Evolutionary conservation across 2,113 vertebrate genomes (phyloP).

Genomic region (Gambusia holbrooki): DNA sequence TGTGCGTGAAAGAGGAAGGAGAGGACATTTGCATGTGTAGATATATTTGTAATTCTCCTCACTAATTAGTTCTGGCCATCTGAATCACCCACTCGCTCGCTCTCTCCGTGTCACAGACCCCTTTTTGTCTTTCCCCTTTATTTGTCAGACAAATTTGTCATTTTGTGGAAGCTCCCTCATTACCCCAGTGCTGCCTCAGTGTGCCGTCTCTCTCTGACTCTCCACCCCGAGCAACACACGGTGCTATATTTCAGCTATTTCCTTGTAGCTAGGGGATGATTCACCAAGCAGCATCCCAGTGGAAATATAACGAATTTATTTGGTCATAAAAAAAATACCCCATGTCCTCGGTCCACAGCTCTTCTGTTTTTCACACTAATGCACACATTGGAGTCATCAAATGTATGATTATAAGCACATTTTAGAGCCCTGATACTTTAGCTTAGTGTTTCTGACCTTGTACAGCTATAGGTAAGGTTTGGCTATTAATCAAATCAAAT

Average conservation of each 20-base stretch:
- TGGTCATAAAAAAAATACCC: constrained; percentile 8
- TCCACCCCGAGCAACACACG: constrained; percentile 33
- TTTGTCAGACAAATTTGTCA: constrained; percentile 44
- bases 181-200: constrained; percentile 24
- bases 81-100: constrained; percentile 49
- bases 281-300: constrained; percentile 44
- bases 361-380: background rate
- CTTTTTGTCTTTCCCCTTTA: constrained; percentile 28
- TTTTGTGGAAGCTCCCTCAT: constrained; percentile 38
- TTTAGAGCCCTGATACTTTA: background rate
- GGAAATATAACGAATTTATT: constrained; percentile 38
- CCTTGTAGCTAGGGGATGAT: constrained; percentile 38
- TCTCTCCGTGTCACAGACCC: constrained; percentile 22
- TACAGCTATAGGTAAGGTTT: no score
- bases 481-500: no score
- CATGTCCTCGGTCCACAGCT: constrained; percentile 8
- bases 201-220: constrained; percentile 30
- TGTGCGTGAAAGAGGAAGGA: background rate
- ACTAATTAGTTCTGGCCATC: constrained; percentile 58
- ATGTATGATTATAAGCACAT: background rate
- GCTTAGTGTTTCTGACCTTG: no score
- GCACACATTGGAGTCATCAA: background rate
- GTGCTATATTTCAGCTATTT: constrained; percentile 30
- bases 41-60: constrained; percentile 45
- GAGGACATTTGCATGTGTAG: constrained; percentile 7